Conservation (phyloP, 2,113 vertebrate species). For the Urocolius indicus region DNA sequence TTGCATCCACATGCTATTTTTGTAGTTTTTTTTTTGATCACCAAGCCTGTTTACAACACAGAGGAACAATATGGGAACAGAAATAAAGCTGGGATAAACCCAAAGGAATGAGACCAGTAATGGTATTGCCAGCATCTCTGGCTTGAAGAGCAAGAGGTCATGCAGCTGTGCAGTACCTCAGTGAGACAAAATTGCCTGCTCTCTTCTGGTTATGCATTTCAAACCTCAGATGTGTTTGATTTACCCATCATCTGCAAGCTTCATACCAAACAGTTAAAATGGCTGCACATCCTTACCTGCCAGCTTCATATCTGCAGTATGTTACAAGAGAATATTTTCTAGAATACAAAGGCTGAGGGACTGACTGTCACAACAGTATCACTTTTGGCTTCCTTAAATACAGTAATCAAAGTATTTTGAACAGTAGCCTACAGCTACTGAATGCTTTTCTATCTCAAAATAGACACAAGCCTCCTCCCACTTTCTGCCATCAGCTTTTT, state of each 20-base stretch:
- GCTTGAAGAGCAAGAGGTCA: background rate
- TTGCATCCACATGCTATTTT: constrained; percentile 21
- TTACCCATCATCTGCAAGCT: constrained; percentile 4
- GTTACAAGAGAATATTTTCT: background rate
- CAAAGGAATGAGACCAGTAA: constrained; percentile 16
- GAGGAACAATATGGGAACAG: constrained; percentile 51
- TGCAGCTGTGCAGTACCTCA: background rate
- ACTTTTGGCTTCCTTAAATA: constrained; percentile 43
- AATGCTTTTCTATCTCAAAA: constrained; percentile 49
- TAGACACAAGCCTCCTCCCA: constrained; percentile 53
- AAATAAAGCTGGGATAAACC: constrained; percentile 39
- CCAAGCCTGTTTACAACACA: background rate
- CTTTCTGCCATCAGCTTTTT: constrained; percentile 30
- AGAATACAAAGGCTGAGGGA: background rate
- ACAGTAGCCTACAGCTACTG: constrained; percentile 16
- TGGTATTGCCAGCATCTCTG: background rate
- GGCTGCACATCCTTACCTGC: background rate
- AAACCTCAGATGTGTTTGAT: background rate
- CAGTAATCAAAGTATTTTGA: constrained; percentile 36
- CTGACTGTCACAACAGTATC: background rate
- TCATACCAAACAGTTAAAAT: background rate
- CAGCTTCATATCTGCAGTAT: background rate
- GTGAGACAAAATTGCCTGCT: background rate
- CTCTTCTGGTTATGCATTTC: background rate
- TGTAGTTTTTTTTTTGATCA: background rate